A percentile compares a stretch with the other conserved stretches of the same genome.
phyloP scores from a whole-genome alignment of 2,888 invertebrate species.

The Melanotus villosus region DNA sequence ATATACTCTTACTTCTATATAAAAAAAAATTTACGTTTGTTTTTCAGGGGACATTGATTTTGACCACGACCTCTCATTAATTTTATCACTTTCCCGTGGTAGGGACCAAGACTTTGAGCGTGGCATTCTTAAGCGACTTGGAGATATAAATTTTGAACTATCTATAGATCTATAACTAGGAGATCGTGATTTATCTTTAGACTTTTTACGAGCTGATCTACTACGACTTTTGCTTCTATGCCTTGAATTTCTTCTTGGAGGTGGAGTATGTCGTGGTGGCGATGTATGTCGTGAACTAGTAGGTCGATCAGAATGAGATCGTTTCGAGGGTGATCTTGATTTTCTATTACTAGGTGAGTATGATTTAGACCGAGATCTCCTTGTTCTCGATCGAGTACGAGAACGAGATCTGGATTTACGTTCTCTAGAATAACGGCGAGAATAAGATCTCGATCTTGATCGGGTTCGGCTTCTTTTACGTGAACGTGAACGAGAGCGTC shows the following conservation, averaged over 20 bases:
- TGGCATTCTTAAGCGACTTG: conserved; percentile 60
- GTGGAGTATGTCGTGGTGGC: conserved; percentile 24
- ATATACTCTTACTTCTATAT: no score
- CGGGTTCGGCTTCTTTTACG: conserved; percentile 53
- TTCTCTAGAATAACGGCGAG: conserved; percentile 42
- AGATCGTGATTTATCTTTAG: conserved; percentile 48
- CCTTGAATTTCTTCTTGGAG: not conserved
- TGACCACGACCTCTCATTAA: conserved; percentile 71
- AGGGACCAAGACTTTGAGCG: conserved; percentile 76
- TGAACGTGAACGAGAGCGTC: conserved; percentile 54
- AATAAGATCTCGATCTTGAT: conserved; percentile 50
- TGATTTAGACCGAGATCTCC: conserved; percentile 57
- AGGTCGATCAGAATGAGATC: not conserved
- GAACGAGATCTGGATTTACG: conserved; percentile 55
- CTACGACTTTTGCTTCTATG: conserved; percentile 35
- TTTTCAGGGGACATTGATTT: conserved; percentile 65
- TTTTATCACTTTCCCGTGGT: conserved; percentile 69
- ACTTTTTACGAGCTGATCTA: conserved; percentile 48
- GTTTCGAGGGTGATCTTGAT: conserved; percentile 15
- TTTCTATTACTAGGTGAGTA: conserved; percentile 53
- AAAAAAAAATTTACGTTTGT: no score
- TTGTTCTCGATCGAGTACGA: conserved; percentile 51
- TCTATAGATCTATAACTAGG: conserved; percentile 58
- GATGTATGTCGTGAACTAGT: not conserved
- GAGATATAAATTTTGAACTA: conserved; percentile 64